Base-by-base conservation (phyloP, 2,113 vertebrate species). In the Electrona antarctica region DNA sequence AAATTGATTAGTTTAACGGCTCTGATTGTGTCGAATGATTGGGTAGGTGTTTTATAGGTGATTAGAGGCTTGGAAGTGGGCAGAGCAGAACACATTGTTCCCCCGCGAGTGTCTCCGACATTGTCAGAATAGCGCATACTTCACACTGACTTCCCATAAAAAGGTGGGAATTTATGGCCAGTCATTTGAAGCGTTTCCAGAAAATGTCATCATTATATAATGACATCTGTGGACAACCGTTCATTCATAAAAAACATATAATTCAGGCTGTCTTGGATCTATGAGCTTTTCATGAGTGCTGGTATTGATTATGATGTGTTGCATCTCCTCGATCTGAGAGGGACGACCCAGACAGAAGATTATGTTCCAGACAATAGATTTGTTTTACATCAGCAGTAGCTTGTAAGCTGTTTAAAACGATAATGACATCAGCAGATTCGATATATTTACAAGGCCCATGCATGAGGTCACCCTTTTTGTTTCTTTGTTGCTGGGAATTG, bases 401-500 rank as follows among this genome's bases (percentile, higher is more conserved):
- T 63, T 50, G 51, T 71, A 71, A 7, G 47, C 28, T n/a, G 29
- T 62, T 15, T 29, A 73, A 21, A 75, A 29, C 65, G 67, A 47
- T 60, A 52, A 75, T 61, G 15, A 50, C n/a, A 71, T 58, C 64
- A 81, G 14, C 67, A 64, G 68, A 72, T 69, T 72, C 74, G 64
- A 87, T 83, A 73, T 73, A 1, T 75, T 21, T 50, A 62, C 15
- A 61, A 72, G 80, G 78, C 73, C 58, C 41, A 58, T 28, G 11
- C 15, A 78, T 88, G 80, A 90, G 72, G 61, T 89, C 79, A 87
- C 14, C 13, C 62, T 49, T 60, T 49, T 60, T n/a, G 64, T 29
- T 60, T 48, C 64, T 46, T 52, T 69, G 62, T 58, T 69, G 62
- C 4, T 68, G 69, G 51, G 57, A 73, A 57, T 8, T n/a, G 54